These are phyloP conservation scores for Pandemis heparana DNA, from an alignment of 2,888 invertebrate species.

Conservation along the genomic window DNA sequence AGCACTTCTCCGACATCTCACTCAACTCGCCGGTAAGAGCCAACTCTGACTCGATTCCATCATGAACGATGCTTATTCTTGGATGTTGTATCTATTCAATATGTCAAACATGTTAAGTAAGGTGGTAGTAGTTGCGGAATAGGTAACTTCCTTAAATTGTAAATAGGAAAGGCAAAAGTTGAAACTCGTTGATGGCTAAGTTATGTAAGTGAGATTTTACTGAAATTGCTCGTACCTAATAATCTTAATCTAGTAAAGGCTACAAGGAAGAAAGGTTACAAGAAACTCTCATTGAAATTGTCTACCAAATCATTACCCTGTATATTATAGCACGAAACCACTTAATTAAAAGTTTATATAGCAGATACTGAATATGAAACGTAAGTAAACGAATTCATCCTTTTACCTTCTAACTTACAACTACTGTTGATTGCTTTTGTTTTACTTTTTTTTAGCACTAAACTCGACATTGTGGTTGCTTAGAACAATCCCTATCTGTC, in stretches of 20 bases:
- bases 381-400: too few species aligned
- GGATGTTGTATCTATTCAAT: conserved; percentile 61
- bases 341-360: too few species aligned
- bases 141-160: background rate
- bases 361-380: too few species aligned
- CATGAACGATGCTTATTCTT: conserved; percentile 62
- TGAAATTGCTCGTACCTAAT: background rate
- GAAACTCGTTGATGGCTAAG: background rate
- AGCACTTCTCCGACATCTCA: conserved; percentile 62
- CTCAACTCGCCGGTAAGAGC: conserved; percentile 51
- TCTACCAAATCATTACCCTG: too few species aligned
- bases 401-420: too few species aligned
- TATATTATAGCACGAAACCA: too few species aligned
- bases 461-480: too few species aligned
- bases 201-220: background rate
- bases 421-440: too few species aligned
- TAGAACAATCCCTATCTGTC: too few species aligned
- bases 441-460: too few species aligned
- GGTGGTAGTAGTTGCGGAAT: conserved; percentile 1
- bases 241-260: background rate
- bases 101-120: background rate
- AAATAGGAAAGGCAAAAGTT: background rate
- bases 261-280: too few species aligned
- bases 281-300: too few species aligned
- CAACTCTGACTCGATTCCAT: conserved; percentile 68